phyloP scores from a whole-genome alignment of 1,140 invertebrate genomes.

The Dolichoris vasculosae region DNA sequence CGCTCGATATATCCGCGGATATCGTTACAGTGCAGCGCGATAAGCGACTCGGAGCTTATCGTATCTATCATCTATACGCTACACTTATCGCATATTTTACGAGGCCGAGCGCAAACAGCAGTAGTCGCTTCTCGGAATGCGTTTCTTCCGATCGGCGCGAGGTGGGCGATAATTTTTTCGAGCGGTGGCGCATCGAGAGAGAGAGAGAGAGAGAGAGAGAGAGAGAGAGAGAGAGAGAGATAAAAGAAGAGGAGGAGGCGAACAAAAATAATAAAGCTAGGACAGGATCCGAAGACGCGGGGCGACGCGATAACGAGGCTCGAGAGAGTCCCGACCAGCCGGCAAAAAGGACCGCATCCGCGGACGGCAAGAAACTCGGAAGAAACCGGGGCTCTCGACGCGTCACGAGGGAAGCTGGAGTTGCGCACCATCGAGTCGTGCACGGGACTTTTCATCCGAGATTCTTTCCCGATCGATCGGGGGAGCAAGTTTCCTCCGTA shows the following conservation, averaged over 20 bases:
- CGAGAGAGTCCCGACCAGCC: not conserved
- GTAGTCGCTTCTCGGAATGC: not conserved
- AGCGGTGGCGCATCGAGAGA: not conserved
- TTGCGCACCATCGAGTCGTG: not conserved
- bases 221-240: too few relatives aligned
- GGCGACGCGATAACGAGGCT: not conserved
- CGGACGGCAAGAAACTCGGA: not conserved
- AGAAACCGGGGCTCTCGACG: too few relatives aligned
- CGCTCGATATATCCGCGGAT: too few relatives aligned
- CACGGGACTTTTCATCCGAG: not conserved
- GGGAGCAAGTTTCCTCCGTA: too few relatives aligned
- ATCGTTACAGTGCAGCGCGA: not conserved
- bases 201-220: too few relatives aligned
- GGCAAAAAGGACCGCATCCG: conserved; percentile 18
- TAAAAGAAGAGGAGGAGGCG: too few relatives aligned
- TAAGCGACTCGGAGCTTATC: not conserved
- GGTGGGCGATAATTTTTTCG: not conserved
- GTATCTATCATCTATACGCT: not conserved
- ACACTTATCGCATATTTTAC: not conserved
- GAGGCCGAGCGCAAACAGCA: not conserved
- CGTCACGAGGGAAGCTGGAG: not conserved
- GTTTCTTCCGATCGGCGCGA: conserved; percentile 2
- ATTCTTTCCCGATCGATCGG: not conserved
- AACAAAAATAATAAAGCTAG: too few relatives aligned
- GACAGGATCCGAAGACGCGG: not conserved